Conservation (phyloP, 2,797 vertebrate genomes). For the Eremophila alpestris region DNA sequence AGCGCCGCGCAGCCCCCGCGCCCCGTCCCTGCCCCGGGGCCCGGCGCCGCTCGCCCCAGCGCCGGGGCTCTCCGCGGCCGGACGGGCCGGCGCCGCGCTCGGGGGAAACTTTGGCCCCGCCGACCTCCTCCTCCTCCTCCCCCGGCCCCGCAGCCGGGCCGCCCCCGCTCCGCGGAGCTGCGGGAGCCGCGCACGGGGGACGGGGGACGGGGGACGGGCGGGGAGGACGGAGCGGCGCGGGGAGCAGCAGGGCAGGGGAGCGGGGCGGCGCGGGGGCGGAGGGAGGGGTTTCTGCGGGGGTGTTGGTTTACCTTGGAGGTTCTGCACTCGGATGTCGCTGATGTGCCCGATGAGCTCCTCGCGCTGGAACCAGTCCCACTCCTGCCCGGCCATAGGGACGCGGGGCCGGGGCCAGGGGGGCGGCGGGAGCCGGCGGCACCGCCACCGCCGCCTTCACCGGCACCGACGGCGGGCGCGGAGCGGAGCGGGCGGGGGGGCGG, state of each 20-base stretch:
- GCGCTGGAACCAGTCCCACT: conserved; percentile 93
- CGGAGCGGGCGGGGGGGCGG: not conserved
- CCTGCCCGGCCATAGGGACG: conserved; percentile 86
- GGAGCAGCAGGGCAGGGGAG: not conserved
- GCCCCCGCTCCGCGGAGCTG: not conserved
- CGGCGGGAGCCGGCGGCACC: not conserved
- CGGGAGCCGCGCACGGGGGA: not conserved
- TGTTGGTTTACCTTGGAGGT: conserved; percentile 88
- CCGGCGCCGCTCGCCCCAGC: not conserved
- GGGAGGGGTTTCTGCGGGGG: not conserved
- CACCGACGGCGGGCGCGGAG: conserved; percentile 21
- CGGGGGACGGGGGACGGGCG: not conserved
- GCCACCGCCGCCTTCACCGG: conserved; percentile 15
- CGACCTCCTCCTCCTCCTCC: not conserved
- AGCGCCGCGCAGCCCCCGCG: not conserved
- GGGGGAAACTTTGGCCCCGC: not conserved
- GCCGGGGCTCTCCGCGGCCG: not conserved
- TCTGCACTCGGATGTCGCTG: conserved; percentile 96
- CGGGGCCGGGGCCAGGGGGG: not conserved
- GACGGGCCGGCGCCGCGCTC: not conserved
- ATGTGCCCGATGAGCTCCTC: conserved; percentile 96
- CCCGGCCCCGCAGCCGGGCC: not conserved
- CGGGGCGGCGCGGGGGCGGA: not conserved
- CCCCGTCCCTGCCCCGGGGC: not conserved
- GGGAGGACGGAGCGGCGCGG: not conserved